Evolutionary conservation across 2,888 invertebrate genomes (phyloP).

Genomic region (Synanthedon myopaeformis): DNA sequence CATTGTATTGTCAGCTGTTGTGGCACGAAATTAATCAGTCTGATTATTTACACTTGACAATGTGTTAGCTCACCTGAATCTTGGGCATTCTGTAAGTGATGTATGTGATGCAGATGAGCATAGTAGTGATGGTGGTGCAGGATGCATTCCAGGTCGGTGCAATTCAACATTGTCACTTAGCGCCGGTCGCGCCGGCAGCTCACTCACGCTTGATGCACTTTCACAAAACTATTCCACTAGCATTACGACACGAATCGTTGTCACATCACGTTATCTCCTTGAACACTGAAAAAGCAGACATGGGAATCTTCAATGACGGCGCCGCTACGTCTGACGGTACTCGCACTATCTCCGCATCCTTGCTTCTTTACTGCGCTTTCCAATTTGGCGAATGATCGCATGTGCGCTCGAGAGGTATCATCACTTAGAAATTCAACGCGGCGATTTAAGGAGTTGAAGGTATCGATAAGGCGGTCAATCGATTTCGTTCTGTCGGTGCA

Average conservation of each 20-base stretch:
- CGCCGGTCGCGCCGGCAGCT: constrained; percentile 40
- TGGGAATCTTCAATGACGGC: constrained; percentile 26
- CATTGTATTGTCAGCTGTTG: constrained; percentile 33
- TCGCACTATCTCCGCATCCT: constrained; percentile 20
- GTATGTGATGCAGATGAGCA: constrained; percentile 78
- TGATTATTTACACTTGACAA: neutral
- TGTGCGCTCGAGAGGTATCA: constrained; percentile 28
- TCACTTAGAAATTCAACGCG: constrained; percentile 33
- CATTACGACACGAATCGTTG: constrained; percentile 55
- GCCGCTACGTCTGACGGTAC: constrained; percentile 45
- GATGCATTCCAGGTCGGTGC: constrained; percentile 82
- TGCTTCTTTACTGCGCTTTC: constrained; percentile 30
- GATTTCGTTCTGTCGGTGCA: constrained; percentile 31
- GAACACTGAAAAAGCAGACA: constrained; percentile 37
- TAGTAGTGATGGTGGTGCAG: constrained; percentile 81
- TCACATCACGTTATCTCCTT: constrained; percentile 67
- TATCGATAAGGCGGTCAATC: constrained; percentile 43
- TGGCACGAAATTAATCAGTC: constrained; percentile 14
- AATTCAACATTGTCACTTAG: constrained; percentile 76
- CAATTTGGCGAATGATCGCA: constrained; percentile 31
- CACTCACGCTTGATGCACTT: constrained; percentile 62
- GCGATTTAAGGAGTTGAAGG: constrained; percentile 28
- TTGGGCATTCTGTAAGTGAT: constrained; percentile 76
- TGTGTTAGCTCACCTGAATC: constrained; percentile 63
- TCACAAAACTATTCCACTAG: constrained; percentile 67